Evolutionary conservation across 1,140 invertebrate genomes (phyloP), one percentile per base, ranked within the genome.

Genomic region (Bombus sylvicola): DNA sequence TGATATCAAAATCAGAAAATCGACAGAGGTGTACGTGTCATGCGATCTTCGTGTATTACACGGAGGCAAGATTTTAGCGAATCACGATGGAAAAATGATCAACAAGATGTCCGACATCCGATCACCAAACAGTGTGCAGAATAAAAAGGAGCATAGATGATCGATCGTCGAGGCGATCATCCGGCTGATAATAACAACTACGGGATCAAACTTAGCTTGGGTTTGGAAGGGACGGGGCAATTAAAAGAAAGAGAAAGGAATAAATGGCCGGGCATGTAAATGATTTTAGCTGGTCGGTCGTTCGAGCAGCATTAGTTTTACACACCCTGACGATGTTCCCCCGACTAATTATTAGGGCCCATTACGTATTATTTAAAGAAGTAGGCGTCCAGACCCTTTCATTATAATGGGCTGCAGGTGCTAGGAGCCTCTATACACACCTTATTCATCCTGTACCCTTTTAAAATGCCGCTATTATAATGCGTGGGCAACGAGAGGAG

Each of bases 281-380:
- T 88, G 90, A 91, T 91, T 91, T 86, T 72, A 69, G 76, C 68
- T n/a, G 41, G 28, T 68, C 72, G 80, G 86, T 83, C 83, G 71
- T 88, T 73, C 87, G 79, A 64, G 62, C 72, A 34, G 85, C 89
- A 91, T 91, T 89, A 91, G 89, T 88, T 91, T 88, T 88, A 91
- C 87, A 89, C 87, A 87, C 84, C 82, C 73, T 53, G 43, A 85
- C 85, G 72, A 81, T 85, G 87, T 85, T 87, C 76, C 81, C 37
- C 74, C 83, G 83, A 89, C 89, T 92, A 92, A 92, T 92, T 92
- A 92, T 92, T 91, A 92, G 87, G 88, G 81, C 86, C 92, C 89
- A 92, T 92, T 92, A 91, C 90, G 85, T 92, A 89, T 92, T 92
- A 91, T 92, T 90, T 91, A 90, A 91, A 90, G 91, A 89, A 90